Conservation (phyloP, 2,888 invertebrate genomes). For the Tipula helvola region DNA sequence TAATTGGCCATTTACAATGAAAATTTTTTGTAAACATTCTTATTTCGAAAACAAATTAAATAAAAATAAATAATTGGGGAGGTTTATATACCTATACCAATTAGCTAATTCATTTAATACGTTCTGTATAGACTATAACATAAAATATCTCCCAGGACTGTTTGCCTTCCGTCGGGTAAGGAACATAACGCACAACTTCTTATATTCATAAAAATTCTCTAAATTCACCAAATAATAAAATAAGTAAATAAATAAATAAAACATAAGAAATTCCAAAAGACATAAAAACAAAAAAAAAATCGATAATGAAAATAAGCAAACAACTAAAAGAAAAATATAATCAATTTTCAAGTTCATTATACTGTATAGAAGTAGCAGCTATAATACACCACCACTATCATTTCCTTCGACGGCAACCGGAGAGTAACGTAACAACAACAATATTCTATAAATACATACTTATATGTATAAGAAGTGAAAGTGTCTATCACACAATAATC, state of each 20-base stretch:
- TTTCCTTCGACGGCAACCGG: neutral
- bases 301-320: neutral
- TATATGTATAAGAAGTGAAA: neutral
- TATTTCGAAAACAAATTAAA: too few species aligned
- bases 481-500: slow-evolving; percentile 4
- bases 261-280: neutral
- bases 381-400: neutral
- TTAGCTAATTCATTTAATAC: too few species aligned
- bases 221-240: neutral
- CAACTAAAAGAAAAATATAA: neutral
- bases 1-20: too few species aligned
- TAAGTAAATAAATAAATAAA: neutral
- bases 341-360: slow-evolving; percentile 4
- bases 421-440: neutral
- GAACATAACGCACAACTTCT: neutral
- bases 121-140: neutral
- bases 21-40: too few species aligned
- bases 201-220: neutral
- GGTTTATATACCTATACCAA: too few species aligned
- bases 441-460: neutral
- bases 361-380: neutral
- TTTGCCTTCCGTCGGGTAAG: neutral
- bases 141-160: neutral
- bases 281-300: neutral
- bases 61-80: too few species aligned